phyloP scores from a whole-genome alignment of 2,888 invertebrate species.

The Sinelater perroti region DNA sequence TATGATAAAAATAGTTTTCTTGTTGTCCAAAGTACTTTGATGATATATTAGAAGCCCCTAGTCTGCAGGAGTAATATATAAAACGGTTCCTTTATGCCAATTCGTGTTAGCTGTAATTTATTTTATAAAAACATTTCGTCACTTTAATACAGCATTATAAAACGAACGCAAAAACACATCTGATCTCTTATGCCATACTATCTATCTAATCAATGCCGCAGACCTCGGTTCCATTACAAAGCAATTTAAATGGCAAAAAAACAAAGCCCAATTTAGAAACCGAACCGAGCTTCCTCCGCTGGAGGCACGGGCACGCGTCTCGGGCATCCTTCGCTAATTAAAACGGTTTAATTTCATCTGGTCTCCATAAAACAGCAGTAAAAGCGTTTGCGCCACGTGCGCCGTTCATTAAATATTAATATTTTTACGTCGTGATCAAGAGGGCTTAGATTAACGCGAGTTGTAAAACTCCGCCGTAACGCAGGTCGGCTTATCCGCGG shows the following conservation, averaged over 20 bases:
- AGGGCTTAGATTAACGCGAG: constrained; percentile 20
- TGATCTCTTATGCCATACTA: too few relatives aligned
- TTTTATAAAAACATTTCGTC: too few relatives aligned
- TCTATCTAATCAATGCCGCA: too few relatives aligned
- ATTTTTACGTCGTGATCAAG: constrained; percentile 18
- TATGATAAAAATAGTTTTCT: too few relatives aligned
- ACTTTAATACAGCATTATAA: too few relatives aligned
- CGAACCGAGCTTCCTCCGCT: constrained; percentile 8
- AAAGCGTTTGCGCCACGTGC: constrained; percentile 15
- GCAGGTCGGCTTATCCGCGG: constrained; percentile 5
- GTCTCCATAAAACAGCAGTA: constrained; percentile 16
- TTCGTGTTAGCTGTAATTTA: too few relatives aligned
- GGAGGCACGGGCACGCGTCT: constrained; percentile 1
- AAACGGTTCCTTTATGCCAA: too few relatives aligned
- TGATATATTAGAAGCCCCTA: too few relatives aligned
- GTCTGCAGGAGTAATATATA: too few relatives aligned
- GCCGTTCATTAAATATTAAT: constrained; percentile 17
- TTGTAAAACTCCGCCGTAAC: constrained; percentile 13
- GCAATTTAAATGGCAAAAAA: constrained; percentile 19
- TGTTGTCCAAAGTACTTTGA: too few relatives aligned
- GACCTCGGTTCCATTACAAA: constrained; percentile 13
- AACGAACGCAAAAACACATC: too few relatives aligned
- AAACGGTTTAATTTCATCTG: constrained; percentile 12
- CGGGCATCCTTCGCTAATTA: constrained; percentile 1
- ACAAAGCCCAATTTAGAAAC: constrained; percentile 3